A percentile compares a stretch with the other conserved stretches of the same genome.
Evolutionary conservation across 2,113 vertebrate genomes (phyloP).

Genomic region (Cynopterus brachyotis): DNA sequence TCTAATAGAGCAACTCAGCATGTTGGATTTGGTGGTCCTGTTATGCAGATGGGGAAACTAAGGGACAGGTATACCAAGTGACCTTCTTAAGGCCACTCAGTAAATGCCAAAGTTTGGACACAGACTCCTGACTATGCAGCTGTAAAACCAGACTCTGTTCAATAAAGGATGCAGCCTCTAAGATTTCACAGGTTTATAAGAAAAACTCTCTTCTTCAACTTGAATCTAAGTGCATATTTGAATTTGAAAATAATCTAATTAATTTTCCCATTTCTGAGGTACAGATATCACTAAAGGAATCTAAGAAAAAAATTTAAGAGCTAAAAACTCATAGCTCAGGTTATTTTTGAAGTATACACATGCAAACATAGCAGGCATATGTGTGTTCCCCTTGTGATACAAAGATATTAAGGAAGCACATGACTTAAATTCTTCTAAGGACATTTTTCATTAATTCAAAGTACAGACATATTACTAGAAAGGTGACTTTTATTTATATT

Average conservation of each 20-base stretch:
- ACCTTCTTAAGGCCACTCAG: background rate
- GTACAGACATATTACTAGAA: background rate
- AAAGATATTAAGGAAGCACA: background rate
- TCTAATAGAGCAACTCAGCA: background rate
- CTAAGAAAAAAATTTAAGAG: background rate
- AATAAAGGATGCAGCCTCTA: background rate
- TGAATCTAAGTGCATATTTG: background rate
- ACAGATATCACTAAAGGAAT: background rate
- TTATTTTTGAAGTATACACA: background rate
- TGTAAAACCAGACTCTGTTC: background rate
- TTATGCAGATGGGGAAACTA: background rate
- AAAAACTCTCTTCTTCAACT: background rate
- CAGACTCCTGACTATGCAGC: background rate
- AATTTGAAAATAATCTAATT: background rate
- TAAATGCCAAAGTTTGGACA: background rate
- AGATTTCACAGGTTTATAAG: background rate
- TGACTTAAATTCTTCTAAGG: background rate
- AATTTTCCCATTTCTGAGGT: background rate
- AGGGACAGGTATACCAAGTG: background rate
- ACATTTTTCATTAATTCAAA: background rate
- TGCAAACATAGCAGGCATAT: background rate
- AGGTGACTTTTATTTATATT: background rate
- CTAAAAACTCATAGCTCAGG: background rate
- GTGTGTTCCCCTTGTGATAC: background rate
- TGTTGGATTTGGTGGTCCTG: background rate